Conservation (phyloP, 1,140 invertebrate species). For the Bombus haemorrhoidalis region DNA sequence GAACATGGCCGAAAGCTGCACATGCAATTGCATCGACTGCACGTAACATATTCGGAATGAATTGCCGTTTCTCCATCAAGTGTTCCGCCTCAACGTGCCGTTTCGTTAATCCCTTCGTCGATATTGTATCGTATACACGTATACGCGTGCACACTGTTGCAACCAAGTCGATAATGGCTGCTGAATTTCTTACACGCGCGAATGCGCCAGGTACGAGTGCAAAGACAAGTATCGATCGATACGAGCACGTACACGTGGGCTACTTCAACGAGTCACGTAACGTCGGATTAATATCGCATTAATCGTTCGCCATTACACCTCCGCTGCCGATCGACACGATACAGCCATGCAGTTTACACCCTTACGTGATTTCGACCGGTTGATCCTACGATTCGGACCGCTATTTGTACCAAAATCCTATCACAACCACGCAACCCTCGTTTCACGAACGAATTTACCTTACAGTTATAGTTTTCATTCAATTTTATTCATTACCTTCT, state of each 20-base stretch:
- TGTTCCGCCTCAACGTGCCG: not conserved
- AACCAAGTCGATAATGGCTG: constrained; percentile 40
- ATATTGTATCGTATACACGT: not conserved
- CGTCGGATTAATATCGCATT: constrained; percentile 56
- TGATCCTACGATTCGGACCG: constrained; percentile 20
- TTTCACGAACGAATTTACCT: not conserved
- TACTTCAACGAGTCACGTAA: constrained; percentile 27
- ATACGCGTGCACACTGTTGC: not conserved
- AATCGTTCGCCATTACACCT: constrained; percentile 45
- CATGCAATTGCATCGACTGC: not conserved
- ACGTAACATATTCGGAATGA: not conserved
- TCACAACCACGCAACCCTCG: constrained; percentile 36
- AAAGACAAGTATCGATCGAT: constrained; percentile 46
- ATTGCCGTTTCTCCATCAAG: constrained; percentile 18
- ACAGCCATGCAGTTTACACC: constrained; percentile 9
- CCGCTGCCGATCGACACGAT: constrained; percentile 26
- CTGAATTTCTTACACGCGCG: constrained; percentile 51
- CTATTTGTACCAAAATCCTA: constrained; percentile 45
- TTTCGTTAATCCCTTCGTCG: constrained; percentile 45
- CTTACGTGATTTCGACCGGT: constrained; percentile 50
- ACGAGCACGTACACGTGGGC: not conserved
- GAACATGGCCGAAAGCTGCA: not conserved
- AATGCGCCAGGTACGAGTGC: constrained; percentile 21
- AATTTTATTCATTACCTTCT: constrained; percentile 19
- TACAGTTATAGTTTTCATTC: constrained; percentile 43